Evolutionary conservation across 2,888 invertebrate genomes (phyloP).

Genomic region (Frankliniella intonsa): DNA sequence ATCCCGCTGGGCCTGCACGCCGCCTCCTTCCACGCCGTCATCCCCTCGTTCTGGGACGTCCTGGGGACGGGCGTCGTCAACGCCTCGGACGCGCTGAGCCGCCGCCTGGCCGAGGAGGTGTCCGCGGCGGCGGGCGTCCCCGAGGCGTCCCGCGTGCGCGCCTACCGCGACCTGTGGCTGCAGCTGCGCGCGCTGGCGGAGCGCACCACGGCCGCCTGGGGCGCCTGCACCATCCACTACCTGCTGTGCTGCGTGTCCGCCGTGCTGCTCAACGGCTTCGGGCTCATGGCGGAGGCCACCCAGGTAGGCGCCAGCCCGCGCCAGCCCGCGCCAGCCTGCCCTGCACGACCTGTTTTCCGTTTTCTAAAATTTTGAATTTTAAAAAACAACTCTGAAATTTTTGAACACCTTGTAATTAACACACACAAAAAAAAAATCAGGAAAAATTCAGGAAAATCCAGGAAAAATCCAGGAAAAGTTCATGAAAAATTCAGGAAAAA

Average conservation of each 20-base stretch:
- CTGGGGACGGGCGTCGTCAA: neutral
- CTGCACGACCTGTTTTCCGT: too few relatives aligned
- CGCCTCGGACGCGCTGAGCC: neutral
- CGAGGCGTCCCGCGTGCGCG: neutral
- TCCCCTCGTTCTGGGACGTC: neutral
- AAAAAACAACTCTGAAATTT: too few relatives aligned
- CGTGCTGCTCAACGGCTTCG: neutral
- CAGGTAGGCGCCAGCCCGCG: neutral
- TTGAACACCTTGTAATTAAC: too few relatives aligned
- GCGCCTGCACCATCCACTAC: neutral
- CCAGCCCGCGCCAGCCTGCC: too few relatives aligned
- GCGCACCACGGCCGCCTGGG: neutral
- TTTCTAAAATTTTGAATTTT: too few relatives aligned
- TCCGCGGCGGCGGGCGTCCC: neutral
- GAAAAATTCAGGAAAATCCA: too few relatives aligned
- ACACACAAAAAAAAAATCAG: too few relatives aligned
- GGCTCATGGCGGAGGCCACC: neutral
- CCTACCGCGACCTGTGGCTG: neutral
- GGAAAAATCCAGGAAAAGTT: too few relatives aligned
- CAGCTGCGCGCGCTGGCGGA: neutral
- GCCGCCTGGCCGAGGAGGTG: neutral
- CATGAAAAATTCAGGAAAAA: too few relatives aligned
- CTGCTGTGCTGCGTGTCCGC: neutral
- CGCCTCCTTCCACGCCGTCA: neutral
- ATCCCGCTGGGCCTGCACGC: neutral